Evolutionary conservation across 2,113 vertebrate genomes (phyloP), one percentile per base, ranked within the genome.

Genomic region (Esox niger): DNA sequence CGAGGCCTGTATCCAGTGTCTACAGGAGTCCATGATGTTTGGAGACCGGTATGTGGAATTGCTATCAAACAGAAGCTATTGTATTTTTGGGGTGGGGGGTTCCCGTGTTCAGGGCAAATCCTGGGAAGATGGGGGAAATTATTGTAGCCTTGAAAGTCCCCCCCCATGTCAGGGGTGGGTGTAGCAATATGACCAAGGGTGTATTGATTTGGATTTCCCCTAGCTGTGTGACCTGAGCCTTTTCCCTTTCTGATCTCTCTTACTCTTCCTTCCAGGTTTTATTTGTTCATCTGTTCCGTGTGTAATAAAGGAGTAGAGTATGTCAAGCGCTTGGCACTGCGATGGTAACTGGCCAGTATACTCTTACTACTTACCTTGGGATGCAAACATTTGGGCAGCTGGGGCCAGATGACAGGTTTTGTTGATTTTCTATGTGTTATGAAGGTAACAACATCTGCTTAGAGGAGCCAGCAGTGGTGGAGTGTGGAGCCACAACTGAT

Each of bases 1-100:
- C 0, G 96, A 99, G 70, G 96, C 97, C n/a, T 99, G 97, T 33
- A 95, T 93, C 0, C 97, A 99, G 88, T 95, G 95, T 86, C 92
- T 98, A 68, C 96, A 90, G 0, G 94, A 96, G 63, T 88, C 94
- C 79, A 97, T 98, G 95, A 91, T 98, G 94, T 98, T 98, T 0
- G 96, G 97, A 66, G 97, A 98, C 88, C 86, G 96, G 97, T 98
- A 88, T 0, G 87, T 43, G 58, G 35, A 27, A 17, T 43, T 43
- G 38, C 5, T 43, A 43, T 43, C 38, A 43, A 43, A 43, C 38
- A 43, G 3, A 43, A 43, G 1, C 13, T 10, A 15, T 17, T 43
- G 13, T 17, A 5, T 43, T 43, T 15, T 17, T n/a, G n/a, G n/a
- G n/a, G n/a, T n/a, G n/a, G 15, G 38, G 38, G 38, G 15, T 43